Evolutionary conservation across 2,797 vertebrate species (phyloP), one percentile per base, ranked within the genome.

Genomic region (Aphelocoma californica): DNA sequence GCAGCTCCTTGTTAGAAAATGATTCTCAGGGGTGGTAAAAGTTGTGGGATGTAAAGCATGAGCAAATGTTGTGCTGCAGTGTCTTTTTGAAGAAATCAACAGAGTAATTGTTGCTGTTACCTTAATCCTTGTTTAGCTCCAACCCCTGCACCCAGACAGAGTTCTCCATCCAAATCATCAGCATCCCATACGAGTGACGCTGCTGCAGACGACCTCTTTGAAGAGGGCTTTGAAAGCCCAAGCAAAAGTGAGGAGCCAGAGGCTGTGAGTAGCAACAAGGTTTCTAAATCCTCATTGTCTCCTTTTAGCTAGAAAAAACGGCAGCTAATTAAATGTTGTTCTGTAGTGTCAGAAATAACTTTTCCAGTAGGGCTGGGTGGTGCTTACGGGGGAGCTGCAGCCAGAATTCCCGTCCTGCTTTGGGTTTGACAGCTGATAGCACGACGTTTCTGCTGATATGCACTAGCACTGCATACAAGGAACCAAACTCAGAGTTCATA

Each of bases 81-180:
- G 50, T 71, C 58, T 85, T 81, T 67, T 44, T 79, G 44, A 92
- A 65, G n/a, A 47, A 80, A 88, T 42, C 50, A 84, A 56, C 45
- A 28, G 53, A n/a, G 10, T 18, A 7, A 14, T 93, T 83, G 26
- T 94, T 91, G 45, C 40, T 97, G 24, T 96, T 93, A 54, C 83
- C 44, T 93, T 94, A 17, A 82, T 92, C 60, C 93, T 91, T 83
- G 56, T 92, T 94, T 86, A 99, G 99, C 99, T 86, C 99, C 99
- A 93, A 99, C 99, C 70, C 99, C 99, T 42, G 99, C 99, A 88
- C 99, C 99, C 79, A 98, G 98, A 97, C 98, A 99, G 98, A 99
- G 99, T 96, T 99, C 99, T 92, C 99, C 99, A 61, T 99, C 99
- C 61, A 99, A 99, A 97, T 99, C 99, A 88, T 99, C 99, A 40